phyloP scores from a whole-genome alignment of 2,797 vertebrate species.

The Streptopelia turtur region DNA sequence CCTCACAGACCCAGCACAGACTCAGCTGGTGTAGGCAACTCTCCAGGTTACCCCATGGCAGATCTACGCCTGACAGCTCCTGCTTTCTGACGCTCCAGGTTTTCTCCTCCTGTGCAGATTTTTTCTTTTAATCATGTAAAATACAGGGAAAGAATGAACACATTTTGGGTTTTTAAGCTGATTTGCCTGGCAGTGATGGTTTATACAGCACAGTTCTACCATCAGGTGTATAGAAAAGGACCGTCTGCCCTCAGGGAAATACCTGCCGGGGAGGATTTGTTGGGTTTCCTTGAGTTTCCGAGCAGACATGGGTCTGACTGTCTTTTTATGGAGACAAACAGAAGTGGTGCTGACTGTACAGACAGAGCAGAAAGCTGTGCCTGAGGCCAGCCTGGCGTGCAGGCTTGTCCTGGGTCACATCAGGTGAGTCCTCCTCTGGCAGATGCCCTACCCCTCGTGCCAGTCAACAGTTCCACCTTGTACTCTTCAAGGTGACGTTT shows the following conservation, averaged over 20 bases:
- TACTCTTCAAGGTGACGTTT: background rate
- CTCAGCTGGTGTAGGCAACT: background rate
- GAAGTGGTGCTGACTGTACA: background rate
- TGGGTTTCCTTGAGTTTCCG: background rate
- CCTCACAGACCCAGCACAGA: background rate
- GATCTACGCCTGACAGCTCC: background rate
- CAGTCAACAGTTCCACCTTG: background rate
- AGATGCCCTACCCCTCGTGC: background rate
- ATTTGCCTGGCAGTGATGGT: background rate
- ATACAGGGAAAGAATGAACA: background rate
- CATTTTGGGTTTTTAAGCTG: background rate
- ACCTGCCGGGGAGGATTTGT: background rate
- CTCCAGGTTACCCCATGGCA: rapidly evolving
- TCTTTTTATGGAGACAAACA: background rate
- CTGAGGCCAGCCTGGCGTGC: background rate
- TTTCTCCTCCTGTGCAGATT: background rate
- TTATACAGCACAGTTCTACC: background rate
- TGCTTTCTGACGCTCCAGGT: background rate
- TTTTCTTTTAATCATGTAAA: background rate
- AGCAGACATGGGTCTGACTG: background rate
- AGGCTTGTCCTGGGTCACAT: background rate
- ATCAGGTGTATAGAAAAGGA: background rate
- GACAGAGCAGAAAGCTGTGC: background rate
- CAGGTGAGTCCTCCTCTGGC: rapidly evolving
- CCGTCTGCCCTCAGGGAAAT: background rate